phyloP scores from a whole-genome alignment of 1,140 invertebrate species.

The Pemphigus obesinymphae region DNA sequence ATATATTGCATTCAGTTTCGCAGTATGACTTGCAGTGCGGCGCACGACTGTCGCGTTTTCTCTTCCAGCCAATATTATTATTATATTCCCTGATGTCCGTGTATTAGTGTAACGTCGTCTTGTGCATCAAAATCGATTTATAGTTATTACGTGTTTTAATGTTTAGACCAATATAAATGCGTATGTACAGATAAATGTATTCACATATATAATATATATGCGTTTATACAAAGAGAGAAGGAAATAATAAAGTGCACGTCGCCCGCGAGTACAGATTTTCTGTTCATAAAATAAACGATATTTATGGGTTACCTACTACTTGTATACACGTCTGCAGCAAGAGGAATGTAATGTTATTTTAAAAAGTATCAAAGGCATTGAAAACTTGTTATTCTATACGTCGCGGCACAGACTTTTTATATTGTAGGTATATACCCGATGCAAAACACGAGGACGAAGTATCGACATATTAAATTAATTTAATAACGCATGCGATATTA shows the following conservation, averaged over 20 bases:
- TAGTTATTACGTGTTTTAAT: slow-evolving; percentile 26
- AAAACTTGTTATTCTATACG: slow-evolving; percentile 13
- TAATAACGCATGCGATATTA: background rate
- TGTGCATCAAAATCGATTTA: slow-evolving; percentile 31
- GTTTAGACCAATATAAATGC: slow-evolving; percentile 24
- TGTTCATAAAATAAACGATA: slow-evolving; percentile 31
- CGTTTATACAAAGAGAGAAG: background rate
- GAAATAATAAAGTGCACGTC: slow-evolving; percentile 23
- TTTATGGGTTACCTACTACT: slow-evolving; percentile 4
- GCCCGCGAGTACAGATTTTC: background rate
- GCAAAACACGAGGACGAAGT: background rate
- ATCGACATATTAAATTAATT: background rate
- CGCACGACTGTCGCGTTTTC: slow-evolving; percentile 2
- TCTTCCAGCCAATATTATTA: slow-evolving; percentile 1
- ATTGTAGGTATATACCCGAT: background rate
- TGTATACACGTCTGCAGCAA: background rate
- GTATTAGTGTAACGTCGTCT: slow-evolving; percentile 9
- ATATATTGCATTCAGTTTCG: background rate
- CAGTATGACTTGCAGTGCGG: background rate
- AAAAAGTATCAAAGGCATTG: background rate
- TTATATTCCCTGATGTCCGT: background rate
- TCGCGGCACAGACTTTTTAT: background rate
- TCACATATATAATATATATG: background rate
- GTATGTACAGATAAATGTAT: background rate
- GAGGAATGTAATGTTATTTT: background rate